Conservation (phyloP, 1,140 invertebrate species). For the Drosophila pruinosa region DNA sequence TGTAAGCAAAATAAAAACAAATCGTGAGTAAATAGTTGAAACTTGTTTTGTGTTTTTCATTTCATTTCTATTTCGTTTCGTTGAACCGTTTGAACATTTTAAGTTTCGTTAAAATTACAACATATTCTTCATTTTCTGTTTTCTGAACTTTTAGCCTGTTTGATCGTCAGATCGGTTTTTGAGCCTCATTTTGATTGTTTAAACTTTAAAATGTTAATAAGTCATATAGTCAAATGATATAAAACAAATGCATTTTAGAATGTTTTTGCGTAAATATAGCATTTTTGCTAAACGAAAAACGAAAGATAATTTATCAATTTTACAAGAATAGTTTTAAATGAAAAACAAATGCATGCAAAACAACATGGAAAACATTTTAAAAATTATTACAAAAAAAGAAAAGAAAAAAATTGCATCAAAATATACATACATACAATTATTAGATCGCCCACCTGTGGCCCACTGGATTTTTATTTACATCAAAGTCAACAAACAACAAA, state of each 20-base stretch:
- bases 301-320: constrained; percentile 60
- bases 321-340: constrained; percentile 63
- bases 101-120: constrained; percentile 1
- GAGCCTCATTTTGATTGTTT: constrained; percentile 28
- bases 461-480: constrained; percentile 24
- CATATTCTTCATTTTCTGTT: background rate
- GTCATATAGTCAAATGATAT: constrained; percentile 54
- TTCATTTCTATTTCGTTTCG: constrained; percentile 7
- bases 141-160: constrained; percentile 15
- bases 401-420: constrained; percentile 48
- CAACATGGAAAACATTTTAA: constrained; percentile 52
- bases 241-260: constrained; percentile 61
- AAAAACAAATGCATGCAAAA: constrained; percentile 47
- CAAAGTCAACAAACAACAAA: background rate
- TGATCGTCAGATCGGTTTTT: constrained; percentile 17
- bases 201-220: constrained; percentile 42
- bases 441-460: background rate
- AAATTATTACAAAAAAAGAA: constrained; percentile 45
- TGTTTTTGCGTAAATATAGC: constrained; percentile 69
- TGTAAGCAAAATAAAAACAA: constrained; percentile 56
- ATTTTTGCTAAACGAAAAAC: constrained; percentile 61
- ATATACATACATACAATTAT: constrained; percentile 59
- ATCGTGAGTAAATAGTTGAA: constrained; percentile 66
- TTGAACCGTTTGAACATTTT: background rate
- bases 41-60: constrained; percentile 42